Percentiles rank a stretch among this genome's conserved stretches.
Evolutionary conservation across 2,888 invertebrate species (phyloP).

Genomic region (Osedax frankpressi): DNA sequence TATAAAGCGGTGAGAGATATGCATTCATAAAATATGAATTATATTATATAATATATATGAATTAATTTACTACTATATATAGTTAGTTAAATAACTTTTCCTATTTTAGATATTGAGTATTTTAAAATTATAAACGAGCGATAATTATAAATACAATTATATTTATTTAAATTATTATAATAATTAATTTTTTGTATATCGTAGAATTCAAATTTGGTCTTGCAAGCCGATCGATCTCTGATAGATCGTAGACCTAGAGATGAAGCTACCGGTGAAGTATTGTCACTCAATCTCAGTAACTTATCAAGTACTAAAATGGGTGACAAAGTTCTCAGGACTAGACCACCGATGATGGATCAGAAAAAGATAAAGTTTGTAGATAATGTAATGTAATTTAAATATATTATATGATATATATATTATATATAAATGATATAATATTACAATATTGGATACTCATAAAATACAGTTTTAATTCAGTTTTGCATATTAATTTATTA

Average conservation of each 20-base stretch:
- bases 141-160: background rate
- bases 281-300: constrained; percentile 75
- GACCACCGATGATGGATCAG: constrained; percentile 63
- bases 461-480: background rate
- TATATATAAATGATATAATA: too few species aligned
- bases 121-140: background rate
- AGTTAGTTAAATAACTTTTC: background rate
- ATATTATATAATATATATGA: background rate
- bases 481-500: background rate
- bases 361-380: constrained; percentile 27
- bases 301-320: constrained; percentile 85
- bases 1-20: constrained; percentile 80
- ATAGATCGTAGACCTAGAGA: constrained; percentile 90
- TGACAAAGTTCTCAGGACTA: constrained; percentile 77
- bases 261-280: constrained; percentile 98
- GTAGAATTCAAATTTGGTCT: constrained; percentile 96
- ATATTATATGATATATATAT: background rate
- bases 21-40: background rate
- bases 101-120: background rate
- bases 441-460: background rate
- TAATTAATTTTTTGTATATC: constrained; percentile 14
- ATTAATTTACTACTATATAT: background rate
- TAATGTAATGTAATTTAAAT: too few species aligned
- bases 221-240: constrained; percentile 94
- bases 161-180: constrained; percentile 3